phyloP scores from a whole-genome alignment of 2,113 vertebrate species.

The Phoenicopterus ruber region DNA sequence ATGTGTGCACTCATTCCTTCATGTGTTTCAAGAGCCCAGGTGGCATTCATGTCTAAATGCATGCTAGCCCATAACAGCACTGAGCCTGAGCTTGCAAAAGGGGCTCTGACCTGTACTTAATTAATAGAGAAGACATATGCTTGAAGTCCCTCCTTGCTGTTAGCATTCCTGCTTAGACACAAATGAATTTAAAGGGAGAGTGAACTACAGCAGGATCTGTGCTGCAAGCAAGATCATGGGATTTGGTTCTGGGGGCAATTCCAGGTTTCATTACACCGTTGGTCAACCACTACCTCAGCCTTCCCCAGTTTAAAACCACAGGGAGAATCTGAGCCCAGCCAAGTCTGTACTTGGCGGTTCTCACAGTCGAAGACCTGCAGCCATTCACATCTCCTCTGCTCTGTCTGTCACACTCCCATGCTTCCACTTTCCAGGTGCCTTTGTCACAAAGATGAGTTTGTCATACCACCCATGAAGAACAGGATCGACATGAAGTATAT shows the following conservation, averaged over 20 bases:
- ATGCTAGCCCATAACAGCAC: background rate
- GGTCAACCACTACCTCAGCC: background rate
- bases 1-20: background rate
- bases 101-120: background rate
- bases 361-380: background rate
- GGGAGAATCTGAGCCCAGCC: background rate
- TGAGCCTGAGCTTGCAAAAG: background rate
- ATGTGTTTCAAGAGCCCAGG: background rate
- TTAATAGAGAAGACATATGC: background rate
- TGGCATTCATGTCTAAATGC: background rate
- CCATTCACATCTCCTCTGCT: background rate
- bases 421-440: background rate
- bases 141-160: background rate
- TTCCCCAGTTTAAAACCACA: background rate
- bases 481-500: background rate
- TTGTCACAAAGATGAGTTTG: background rate
- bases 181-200: background rate
- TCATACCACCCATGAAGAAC: background rate
- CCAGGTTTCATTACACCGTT: background rate
- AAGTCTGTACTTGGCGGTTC: background rate
- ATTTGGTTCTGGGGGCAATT: background rate
- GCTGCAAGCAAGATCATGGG: background rate
- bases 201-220: background rate
- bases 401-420: fast-evolving
- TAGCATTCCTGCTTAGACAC: background rate